phyloP scores from a whole-genome alignment of 2,888 invertebrate genomes.

The Leuctra nigra region DNA sequence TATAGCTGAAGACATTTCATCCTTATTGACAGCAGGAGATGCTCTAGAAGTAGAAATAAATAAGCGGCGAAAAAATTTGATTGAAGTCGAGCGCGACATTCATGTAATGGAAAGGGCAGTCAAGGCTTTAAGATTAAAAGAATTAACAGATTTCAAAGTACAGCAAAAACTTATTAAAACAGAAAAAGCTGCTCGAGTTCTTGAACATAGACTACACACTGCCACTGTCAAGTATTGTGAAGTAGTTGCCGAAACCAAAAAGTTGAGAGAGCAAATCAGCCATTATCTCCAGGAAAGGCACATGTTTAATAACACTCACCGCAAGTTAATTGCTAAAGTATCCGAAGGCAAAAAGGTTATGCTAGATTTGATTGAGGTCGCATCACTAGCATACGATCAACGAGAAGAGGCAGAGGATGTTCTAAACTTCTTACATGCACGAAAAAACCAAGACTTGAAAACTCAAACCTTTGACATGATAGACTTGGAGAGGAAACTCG shows the following conservation, averaged over 20 bases:
- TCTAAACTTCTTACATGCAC: slow-evolving; percentile 39
- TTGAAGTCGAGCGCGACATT: slow-evolving; percentile 18
- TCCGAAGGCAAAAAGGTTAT: slow-evolving; percentile 38
- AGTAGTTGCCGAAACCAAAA: slow-evolving; percentile 26
- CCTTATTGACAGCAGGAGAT: neutral
- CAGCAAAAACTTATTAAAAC: slow-evolving; percentile 16
- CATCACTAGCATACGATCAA: slow-evolving; percentile 41
- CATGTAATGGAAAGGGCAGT: slow-evolving; percentile 16
- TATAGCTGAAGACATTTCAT: neutral
- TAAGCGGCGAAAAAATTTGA: neutral
- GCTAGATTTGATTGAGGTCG: slow-evolving; percentile 40
- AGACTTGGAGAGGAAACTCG: slow-evolving; percentile 40
- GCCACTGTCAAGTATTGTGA: slow-evolving; percentile 20
- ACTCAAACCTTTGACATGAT: slow-evolving; percentile 42
- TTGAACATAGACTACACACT: slow-evolving; percentile 20
- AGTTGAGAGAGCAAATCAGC: slow-evolving; percentile 39
- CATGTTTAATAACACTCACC: slow-evolving; percentile 39
- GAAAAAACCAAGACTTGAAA: slow-evolving; percentile 40
- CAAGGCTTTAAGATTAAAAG: slow-evolving; percentile 11
- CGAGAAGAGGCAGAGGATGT: slow-evolving; percentile 41
- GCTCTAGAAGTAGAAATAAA: neutral
- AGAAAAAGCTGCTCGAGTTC: slow-evolving; percentile 1
- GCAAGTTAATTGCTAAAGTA: slow-evolving; percentile 38
- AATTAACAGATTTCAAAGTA: slow-evolving; percentile 17
- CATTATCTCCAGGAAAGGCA: slow-evolving; percentile 39